A percentile compares a stretch with the other conserved stretches of the same genome.
Conservation (phyloP, 1,140 invertebrate species). For the Rhynchophorus ferrugineus region DNA sequence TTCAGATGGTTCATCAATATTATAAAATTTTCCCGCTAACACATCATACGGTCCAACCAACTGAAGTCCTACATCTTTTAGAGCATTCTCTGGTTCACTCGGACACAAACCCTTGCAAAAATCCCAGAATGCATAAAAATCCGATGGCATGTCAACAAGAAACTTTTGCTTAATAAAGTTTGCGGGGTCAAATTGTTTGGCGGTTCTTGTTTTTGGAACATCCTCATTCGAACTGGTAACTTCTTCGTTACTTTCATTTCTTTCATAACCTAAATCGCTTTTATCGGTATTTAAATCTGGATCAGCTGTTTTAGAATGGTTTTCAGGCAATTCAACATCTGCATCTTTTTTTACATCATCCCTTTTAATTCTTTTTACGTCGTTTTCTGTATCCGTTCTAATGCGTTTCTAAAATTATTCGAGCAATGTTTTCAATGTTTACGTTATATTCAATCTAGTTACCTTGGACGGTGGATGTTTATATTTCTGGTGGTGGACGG, state of each 20-base stretch:
- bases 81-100: slow-evolving; percentile 52
- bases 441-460: no score
- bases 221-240: not conserved
- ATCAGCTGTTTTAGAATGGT: slow-evolving; percentile 1
- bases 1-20: slow-evolving; percentile 41
- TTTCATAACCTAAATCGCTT: no score
- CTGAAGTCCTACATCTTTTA: slow-evolving; percentile 58
- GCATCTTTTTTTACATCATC: no score
- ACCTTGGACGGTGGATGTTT: slow-evolving; percentile 58
- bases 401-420: not conserved
- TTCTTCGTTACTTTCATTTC: slow-evolving; percentile 2
- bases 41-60: slow-evolving; percentile 86
- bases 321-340: no score
- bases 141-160: slow-evolving; percentile 77
- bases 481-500: slow-evolving; percentile 64
- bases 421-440: no score
- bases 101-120: slow-evolving; percentile 63
- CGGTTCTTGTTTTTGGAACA: not conserved
- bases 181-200: slow-evolving; percentile 8
- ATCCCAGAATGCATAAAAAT: slow-evolving; percentile 80
- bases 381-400: slow-evolving; percentile 3
- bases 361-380: slow-evolving; percentile 11
- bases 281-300: no score
- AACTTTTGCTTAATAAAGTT: slow-evolving; percentile 64
- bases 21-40: slow-evolving; percentile 50